Percentiles rank a stretch among this genome's conserved stretches.
Evolutionary conservation across 2,888 invertebrate genomes (phyloP).

Genomic region (Cataglyphis albicans): DNA sequence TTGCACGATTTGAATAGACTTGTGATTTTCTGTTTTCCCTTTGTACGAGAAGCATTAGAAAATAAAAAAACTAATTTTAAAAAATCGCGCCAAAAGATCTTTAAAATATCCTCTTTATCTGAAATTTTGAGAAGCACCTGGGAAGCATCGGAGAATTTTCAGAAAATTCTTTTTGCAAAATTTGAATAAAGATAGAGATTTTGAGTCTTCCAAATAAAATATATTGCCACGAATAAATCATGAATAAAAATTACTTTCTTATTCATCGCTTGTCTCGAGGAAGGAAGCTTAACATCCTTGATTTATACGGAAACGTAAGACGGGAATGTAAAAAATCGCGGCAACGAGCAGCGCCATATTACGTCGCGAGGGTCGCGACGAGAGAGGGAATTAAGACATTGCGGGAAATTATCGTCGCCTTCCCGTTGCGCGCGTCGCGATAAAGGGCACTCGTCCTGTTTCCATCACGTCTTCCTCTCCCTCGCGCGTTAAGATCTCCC

Average conservation of each 20-base stretch:
- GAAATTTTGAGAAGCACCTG: too few species aligned
- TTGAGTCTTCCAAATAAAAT: not conserved
- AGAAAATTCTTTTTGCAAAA: too few species aligned
- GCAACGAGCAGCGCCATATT: not conserved
- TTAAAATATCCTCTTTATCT: too few species aligned
- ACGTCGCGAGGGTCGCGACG: not conserved
- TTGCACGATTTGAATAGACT: too few species aligned
- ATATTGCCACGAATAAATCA: not conserved
- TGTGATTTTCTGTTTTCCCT: too few species aligned
- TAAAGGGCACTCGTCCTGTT: slow-evolving; percentile 28
- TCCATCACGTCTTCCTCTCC: slow-evolving; percentile 1
- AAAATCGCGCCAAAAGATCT: too few species aligned
- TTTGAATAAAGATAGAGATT: not conserved
- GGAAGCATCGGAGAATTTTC: too few species aligned
- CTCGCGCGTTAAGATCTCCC: slow-evolving; percentile 36
- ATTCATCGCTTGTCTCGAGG: not conserved
- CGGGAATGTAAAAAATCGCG: slow-evolving; percentile 7
- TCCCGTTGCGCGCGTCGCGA: slow-evolving; percentile 11
- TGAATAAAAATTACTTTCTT: not conserved
- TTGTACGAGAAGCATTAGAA: too few species aligned
- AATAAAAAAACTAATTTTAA: too few species aligned
- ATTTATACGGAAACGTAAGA: not conserved
- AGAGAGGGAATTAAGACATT: slow-evolving; percentile 17
- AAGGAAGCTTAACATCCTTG: not conserved
- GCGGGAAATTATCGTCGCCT: slow-evolving; percentile 32